These are phyloP conservation scores for Acronicta psi DNA, from an alignment of 2,888 invertebrate species.

Conservation along the genomic window DNA sequence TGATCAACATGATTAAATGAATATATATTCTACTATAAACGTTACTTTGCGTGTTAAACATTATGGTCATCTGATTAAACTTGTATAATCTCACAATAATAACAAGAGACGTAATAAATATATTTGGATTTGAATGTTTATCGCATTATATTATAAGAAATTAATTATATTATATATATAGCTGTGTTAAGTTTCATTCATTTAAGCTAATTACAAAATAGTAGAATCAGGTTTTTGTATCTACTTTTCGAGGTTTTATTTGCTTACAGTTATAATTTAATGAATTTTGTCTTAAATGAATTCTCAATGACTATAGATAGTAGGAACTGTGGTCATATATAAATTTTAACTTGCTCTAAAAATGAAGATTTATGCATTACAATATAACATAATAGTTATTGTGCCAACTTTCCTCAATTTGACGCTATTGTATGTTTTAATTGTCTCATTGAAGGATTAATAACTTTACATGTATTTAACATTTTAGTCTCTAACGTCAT, in stretches of 20 bases:
- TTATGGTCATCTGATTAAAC: slow-evolving; percentile 16
- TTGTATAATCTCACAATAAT: slow-evolving; percentile 33
- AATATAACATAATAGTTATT: neutral
- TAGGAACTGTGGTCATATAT: no score
- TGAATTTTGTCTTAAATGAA: no score
- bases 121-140: slow-evolving; percentile 43
- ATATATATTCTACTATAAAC: slow-evolving; percentile 26
- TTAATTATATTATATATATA: slow-evolving; percentile 27
- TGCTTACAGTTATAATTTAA: no score
- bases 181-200: slow-evolving; percentile 21
- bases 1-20: slow-evolving; percentile 21
- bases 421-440: slow-evolving; percentile 57
- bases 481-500: slow-evolving; percentile 14
- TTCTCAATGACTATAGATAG: no score
- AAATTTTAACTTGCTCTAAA: no score
- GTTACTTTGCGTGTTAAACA: slow-evolving; percentile 27
- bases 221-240: neutral
- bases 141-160: slow-evolving; percentile 20
- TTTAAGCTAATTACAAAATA: slow-evolving; percentile 4
- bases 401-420: slow-evolving; percentile 57
- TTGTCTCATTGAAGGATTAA: no score
- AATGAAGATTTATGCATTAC: no score
- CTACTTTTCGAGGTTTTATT: neutral
- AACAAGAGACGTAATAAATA: slow-evolving; percentile 51
- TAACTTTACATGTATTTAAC: no score